Percentiles rank a stretch among this genome's conserved stretches.
Evolutionary conservation across 2,888 invertebrate species (phyloP).

Genomic region (Volucella inanis): DNA sequence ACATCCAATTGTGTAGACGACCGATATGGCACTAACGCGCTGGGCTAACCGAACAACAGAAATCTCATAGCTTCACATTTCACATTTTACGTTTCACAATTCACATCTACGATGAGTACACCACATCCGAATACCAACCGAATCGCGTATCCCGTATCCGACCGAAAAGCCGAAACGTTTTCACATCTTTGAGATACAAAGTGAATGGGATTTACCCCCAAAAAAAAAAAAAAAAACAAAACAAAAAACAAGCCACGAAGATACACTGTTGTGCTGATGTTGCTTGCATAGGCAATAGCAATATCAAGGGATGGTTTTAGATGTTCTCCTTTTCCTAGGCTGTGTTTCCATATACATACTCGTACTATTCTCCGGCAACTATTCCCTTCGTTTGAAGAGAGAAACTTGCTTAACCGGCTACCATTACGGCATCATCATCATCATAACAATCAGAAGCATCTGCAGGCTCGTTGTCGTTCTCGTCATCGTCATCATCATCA

Average conservation of each 20-base stretch:
- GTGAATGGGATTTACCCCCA: background rate
- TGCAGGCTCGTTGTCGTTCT: background rate
- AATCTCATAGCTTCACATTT: constrained; percentile 41
- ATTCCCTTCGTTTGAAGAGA: constrained; percentile 2
- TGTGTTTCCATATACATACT: constrained; percentile 18
- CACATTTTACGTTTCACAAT: background rate
- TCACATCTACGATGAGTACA: constrained; percentile 1
- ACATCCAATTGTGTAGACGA: constrained; percentile 71
- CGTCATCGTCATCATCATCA: constrained; percentile 18
- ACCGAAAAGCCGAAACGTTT: constrained; percentile 48
- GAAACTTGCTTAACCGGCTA: constrained; percentile 29
- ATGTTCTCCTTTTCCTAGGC: constrained; percentile 21
- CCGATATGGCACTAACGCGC: constrained; percentile 71
- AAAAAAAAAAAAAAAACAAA: no score
- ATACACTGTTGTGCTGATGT: no score
- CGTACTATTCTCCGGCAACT: background rate
- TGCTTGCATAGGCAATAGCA: background rate
- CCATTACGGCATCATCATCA: constrained; percentile 16
- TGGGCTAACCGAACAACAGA: constrained; percentile 37
- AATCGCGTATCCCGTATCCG: constrained; percentile 45
- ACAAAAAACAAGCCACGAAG: no score
- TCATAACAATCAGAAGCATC: constrained; percentile 23
- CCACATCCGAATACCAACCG: no score
- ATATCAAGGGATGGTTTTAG: constrained; percentile 33
- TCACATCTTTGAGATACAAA: constrained; percentile 64